A percentile compares a stretch with the other conserved stretches of the same genome.
Conservation (phyloP, 2,113 vertebrate genomes). For the Natator depressus region DNA sequence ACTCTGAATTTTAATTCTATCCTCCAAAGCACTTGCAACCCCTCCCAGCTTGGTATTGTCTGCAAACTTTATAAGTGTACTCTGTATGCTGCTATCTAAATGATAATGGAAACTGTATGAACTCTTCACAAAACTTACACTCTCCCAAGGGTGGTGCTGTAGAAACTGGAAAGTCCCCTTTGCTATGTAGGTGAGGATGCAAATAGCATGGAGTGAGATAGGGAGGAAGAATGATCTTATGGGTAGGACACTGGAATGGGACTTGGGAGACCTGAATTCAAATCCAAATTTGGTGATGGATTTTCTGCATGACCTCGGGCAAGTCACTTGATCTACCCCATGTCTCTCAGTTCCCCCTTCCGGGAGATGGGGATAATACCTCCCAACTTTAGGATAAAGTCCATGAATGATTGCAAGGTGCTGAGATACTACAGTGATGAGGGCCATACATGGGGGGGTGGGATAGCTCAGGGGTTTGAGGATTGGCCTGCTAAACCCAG, state of each 20-base stretch:
- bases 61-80: no score
- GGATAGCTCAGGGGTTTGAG: no score
- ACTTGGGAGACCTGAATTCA: fast-evolving
- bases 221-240: not conserved
- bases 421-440: not conserved
- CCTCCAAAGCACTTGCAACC: no score
- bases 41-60: no score
- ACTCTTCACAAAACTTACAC: fast-evolving
- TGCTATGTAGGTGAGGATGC: fast-evolving
- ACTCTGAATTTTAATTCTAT: no score
- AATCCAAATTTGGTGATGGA: fast-evolving
- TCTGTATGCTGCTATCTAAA: not conserved
- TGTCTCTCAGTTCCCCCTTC: fast-evolving
- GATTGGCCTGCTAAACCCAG: no score
- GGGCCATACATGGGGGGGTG: not conserved
- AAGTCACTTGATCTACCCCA: not conserved
- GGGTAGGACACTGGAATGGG: not conserved
- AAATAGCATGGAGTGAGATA: fast-evolving
- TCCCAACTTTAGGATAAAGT: not conserved
- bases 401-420: fast-evolving
- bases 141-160: not conserved
- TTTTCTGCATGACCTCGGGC: not conserved
- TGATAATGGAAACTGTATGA: fast-evolving
- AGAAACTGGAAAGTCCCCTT: not conserved
- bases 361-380: fast-evolving